These are phyloP conservation scores for Teleogryllus oceanicus DNA, from an alignment of 2,888 invertebrate genomes.

Conservation along the genomic window DNA sequence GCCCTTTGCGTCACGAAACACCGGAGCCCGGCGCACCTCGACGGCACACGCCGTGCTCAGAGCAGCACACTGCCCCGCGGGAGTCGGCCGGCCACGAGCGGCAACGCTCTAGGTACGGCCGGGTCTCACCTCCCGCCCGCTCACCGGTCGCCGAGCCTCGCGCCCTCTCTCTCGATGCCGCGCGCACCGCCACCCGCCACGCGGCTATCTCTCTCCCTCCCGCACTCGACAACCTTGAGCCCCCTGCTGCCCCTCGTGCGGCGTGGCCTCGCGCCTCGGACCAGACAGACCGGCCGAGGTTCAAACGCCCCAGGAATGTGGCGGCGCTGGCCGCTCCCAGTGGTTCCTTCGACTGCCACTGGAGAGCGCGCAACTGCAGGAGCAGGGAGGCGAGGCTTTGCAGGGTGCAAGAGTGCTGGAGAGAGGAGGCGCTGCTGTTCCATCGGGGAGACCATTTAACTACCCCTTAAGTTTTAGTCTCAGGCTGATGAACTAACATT, in stretches of 20 bases:
- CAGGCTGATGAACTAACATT: no score
- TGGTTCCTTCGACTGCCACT: background rate
- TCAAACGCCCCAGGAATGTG: slow-evolving; percentile 18
- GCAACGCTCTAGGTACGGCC: no score
- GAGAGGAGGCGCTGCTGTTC: no score
- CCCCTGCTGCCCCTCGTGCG: background rate
- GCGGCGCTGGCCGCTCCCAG: background rate
- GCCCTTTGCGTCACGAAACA: background rate
- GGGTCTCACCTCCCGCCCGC: background rate
- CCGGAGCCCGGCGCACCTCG: no score
- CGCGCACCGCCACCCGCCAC: background rate
- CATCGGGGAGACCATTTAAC: no score
- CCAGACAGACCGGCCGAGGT: slow-evolving; percentile 2
- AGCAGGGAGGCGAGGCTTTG: background rate
- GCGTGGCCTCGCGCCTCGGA: background rate
- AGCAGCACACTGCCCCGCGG: no score
- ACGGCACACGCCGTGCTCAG: no score
- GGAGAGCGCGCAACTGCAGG: background rate
- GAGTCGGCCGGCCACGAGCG: no score
- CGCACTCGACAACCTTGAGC: background rate
- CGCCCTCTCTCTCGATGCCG: background rate
- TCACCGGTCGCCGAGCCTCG: background rate
- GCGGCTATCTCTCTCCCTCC: background rate
- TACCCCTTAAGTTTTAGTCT: no score
- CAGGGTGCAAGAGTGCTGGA: background rate